Evolutionary conservation across 2,797 vertebrate species (phyloP).

Genomic region (Meda fulgida): DNA sequence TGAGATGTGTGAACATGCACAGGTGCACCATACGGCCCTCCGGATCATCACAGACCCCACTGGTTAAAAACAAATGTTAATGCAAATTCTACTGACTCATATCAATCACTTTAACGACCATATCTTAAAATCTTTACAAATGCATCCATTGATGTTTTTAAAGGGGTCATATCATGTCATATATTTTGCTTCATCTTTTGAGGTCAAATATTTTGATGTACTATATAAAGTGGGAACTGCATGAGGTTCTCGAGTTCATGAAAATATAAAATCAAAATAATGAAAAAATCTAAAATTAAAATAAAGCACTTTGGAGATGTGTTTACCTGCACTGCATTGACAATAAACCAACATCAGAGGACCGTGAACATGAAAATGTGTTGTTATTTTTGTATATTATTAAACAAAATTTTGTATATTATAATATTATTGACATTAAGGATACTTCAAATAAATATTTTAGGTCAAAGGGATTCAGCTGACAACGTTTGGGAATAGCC

Average conservation of each 20-base stretch:
- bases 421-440: neutral
- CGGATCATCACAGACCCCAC: neutral
- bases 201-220: neutral
- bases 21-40: neutral
- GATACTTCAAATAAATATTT: neutral
- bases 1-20: neutral
- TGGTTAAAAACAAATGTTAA: neutral
- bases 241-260: neutral
- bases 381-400: neutral
- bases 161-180: neutral
- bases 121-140: neutral
- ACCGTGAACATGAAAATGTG: neutral
- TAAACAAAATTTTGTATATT: no score
- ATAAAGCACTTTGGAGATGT: constrained; percentile 15
- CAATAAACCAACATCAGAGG: neutral
- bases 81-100: neutral
- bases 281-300: no score
- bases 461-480: neutral
- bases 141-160: neutral
- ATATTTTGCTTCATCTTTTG: neutral
- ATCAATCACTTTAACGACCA: neutral
- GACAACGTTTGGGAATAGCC: neutral
- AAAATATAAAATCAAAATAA: neutral
- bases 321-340: neutral
- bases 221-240: neutral